Evolutionary conservation across 2,113 vertebrate species (phyloP).

Genomic region (Oplegnathus fasciatus): DNA sequence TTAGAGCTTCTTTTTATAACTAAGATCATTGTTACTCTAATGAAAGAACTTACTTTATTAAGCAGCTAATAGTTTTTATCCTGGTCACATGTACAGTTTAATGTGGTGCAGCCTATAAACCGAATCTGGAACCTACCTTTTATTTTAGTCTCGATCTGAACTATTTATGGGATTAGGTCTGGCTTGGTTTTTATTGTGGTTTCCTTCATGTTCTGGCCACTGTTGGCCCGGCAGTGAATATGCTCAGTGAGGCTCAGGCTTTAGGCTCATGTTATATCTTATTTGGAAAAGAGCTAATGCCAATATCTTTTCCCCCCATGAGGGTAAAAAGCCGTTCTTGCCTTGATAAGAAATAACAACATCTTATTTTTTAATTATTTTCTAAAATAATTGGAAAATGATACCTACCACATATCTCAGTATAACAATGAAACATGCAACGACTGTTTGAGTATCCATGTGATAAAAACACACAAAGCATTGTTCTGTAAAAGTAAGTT

Average conservation of each 20-base stretch:
- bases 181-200: not conserved
- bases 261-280: not conserved
- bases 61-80: conserved; percentile 20
- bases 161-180: not conserved
- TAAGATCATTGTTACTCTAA: conserved; percentile 27
- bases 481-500: conserved; percentile 13
- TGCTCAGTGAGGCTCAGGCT: not conserved
- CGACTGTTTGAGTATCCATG: not conserved
- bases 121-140: conserved; percentile 14
- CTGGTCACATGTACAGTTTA: conserved; percentile 18
- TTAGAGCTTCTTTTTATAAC: conserved; percentile 6
- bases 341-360: conserved; percentile 4
- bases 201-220: not conserved
- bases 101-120: not conserved
- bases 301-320: not conserved
- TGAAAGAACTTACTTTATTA: conserved; percentile 22
- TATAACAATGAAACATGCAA: not conserved
- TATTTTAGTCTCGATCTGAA: conserved; percentile 19
- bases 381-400: not conserved
- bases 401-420: not conserved
- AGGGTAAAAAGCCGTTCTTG: not conserved
- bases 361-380: not conserved
- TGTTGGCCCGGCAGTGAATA: not conserved
- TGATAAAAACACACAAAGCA: not conserved
- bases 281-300: not conserved